Evolutionary conservation across 2,888 invertebrate species (phyloP), one percentile per base, ranked within the genome.

Genomic region (Catocala sponsa): DNA sequence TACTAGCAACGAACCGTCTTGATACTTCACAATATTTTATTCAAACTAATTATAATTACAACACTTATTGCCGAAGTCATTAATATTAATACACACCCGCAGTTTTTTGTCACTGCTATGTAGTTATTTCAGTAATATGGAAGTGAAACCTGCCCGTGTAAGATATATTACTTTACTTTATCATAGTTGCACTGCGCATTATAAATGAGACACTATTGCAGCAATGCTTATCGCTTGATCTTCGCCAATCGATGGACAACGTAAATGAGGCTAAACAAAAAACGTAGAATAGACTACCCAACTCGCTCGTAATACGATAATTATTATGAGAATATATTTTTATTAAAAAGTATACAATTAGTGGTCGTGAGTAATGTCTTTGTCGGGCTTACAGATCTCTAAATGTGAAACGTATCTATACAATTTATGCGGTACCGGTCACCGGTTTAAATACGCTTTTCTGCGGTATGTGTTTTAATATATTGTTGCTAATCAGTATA

Each of bases 171-270:
- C 54, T 56, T 49, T 38, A 33, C 55, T 59, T 59, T 63, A 59
- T 64, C 15, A 60, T 38, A 46, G 35, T 12, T 33, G 33, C 44
- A 52, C 25, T 48, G 49, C 41, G 59, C 54, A 61, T 61, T 63
- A 47, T 73, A 63, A 78, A 75, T 68, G 66, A 69, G 68, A 69
- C 78, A 65, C 68, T 72, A 74, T 74, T 59, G 72, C 76, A 77
- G 73, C 82, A 78, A 78, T 76, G 77, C 81, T 84, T 84, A 89
- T 88, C 85, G 75, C 70, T 74, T 73, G 79, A 88, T 90, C 84
- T 83, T 79, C 63, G 72, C 82, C 83, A 85, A 86, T 87, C 82
- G 85, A 84, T 83, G 78, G 73, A 75, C 71, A 76, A 76, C 72
- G 72, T 75, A 77, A 83, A 82, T 77, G 75, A 72, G 62, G 68